Conservation (phyloP, 2,888 invertebrate species). For the Polyploca ridens region DNA sequence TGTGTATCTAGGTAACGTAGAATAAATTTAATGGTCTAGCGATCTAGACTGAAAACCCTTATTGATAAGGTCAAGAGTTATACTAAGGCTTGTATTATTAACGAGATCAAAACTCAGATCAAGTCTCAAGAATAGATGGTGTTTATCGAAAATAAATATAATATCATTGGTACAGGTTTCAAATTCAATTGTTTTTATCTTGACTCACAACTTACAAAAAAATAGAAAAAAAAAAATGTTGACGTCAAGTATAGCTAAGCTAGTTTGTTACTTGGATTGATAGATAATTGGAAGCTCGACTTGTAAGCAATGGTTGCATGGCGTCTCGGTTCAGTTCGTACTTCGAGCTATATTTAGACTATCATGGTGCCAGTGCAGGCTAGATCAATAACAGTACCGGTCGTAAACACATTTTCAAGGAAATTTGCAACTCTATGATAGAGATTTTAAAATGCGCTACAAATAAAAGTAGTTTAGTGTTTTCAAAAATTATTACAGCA, state of each 20-base stretch:
- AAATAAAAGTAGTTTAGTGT: not conserved
- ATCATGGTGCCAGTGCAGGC: not conserved
- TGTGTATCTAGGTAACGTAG: too few relatives aligned
- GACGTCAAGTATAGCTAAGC: not conserved
- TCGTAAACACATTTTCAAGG: not conserved
- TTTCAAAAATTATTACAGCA: not conserved
- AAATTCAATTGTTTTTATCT: too few relatives aligned
- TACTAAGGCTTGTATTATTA: too few relatives aligned
- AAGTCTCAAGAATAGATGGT: too few relatives aligned
- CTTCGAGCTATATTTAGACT: conserved; percentile 1
- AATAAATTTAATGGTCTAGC: too few relatives aligned
- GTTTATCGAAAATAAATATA: too few relatives aligned
- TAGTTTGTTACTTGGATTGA: not conserved
- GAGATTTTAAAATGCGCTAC: not conserved
- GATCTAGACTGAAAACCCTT: too few relatives aligned
- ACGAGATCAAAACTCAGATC: too few relatives aligned
- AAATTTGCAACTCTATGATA: not conserved
- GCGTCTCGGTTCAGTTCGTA: not conserved
- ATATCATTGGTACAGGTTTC: too few relatives aligned
- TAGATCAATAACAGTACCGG: conserved; percentile 1
- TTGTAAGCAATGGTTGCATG: not conserved
- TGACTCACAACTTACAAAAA: too few relatives aligned
- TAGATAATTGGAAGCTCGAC: conserved; percentile 8
- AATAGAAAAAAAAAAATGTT: not conserved
- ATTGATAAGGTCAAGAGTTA: not conserved